These are phyloP conservation scores for Ammodytes marinus DNA, from an alignment of 2,113 vertebrate genomes.

Conservation along the genomic window DNA sequence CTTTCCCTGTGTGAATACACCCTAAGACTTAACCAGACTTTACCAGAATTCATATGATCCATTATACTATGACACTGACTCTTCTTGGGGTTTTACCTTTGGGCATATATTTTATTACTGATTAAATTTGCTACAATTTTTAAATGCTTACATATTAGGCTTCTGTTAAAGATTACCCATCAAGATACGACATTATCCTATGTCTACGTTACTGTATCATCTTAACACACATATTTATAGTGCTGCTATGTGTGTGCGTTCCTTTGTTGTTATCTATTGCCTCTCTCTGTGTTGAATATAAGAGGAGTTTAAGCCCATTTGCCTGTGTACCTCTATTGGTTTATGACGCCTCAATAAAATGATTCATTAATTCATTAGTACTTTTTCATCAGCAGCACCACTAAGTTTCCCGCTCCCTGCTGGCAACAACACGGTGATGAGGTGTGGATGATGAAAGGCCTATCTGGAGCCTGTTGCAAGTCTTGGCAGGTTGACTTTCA, in stretches of 20 bases:
- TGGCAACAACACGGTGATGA: background rate
- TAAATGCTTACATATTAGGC: background rate
- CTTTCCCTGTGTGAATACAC: no score
- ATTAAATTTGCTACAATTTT: background rate
- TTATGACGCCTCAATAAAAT: background rate
- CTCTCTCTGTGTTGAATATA: background rate
- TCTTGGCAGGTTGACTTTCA: constrained; percentile 4
- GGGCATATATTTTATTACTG: background rate
- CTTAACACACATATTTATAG: background rate
- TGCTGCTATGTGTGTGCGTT: background rate
- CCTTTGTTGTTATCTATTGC: background rate
- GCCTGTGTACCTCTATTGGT: background rate
- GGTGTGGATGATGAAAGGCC: background rate
- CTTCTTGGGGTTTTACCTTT: background rate
- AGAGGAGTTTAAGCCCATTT: background rate
- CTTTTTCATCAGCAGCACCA: background rate
- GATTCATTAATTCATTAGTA: background rate
- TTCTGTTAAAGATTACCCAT: background rate
- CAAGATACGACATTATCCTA: background rate
- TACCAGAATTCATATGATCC: no score
- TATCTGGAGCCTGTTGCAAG: background rate
- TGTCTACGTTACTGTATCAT: background rate
- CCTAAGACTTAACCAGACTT: no score
- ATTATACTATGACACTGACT: background rate
- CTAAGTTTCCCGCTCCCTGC: background rate